Evolutionary conservation across 2,113 vertebrate species (phyloP), one percentile per base, ranked within the genome.

Genomic region (Sarotherodon lohbergeri): DNA sequence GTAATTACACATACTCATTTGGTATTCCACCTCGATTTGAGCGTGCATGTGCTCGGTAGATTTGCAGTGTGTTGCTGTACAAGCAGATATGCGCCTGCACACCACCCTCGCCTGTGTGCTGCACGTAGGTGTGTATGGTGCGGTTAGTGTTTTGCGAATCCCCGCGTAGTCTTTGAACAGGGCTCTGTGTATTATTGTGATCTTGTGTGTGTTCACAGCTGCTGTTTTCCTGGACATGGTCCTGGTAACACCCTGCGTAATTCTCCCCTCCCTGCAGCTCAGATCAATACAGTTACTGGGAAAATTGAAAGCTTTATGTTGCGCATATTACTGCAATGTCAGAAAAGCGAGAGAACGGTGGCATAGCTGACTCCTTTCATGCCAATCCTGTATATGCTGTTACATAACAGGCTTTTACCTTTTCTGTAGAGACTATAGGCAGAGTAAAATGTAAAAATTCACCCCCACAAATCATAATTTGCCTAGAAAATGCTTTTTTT

Each of bases 1-100:
- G 83, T 94, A 94, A 96, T 94, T 91, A 94, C 91, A 88, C 81
- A 90, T 83, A 56, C 90, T 89, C 84, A 80, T 91, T 94, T 90
- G 36, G 82, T 93, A 90, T 90, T 78, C 83, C 71, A 11, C 71
- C 27, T 76, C 88, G 11, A 13, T 91, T 27, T 50, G 16, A 34
- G 41, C 39, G 16, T 14, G 27, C 55, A 8, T 89, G 83, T 56
- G 57, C n/a, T 6, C 7, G 17, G 73, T 22, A 22, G 86, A 84
- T 88, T 81, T 79, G 36, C 32, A 16, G 5, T 27, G 48, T 80
- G 59, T 89, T 59, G 43, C 61, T 68, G 71, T 83, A 13, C 29
- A 43, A 54, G 19, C 50, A 71, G 73, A 19, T 16, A 4, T 71
- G n/a, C 66, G 50, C 86, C 50, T 73, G 29, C 80, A 43, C 41